These are phyloP conservation scores for Melangyna quadrimaculata DNA, from an alignment of 2,888 invertebrate genomes.

Conservation along the genomic window DNA sequence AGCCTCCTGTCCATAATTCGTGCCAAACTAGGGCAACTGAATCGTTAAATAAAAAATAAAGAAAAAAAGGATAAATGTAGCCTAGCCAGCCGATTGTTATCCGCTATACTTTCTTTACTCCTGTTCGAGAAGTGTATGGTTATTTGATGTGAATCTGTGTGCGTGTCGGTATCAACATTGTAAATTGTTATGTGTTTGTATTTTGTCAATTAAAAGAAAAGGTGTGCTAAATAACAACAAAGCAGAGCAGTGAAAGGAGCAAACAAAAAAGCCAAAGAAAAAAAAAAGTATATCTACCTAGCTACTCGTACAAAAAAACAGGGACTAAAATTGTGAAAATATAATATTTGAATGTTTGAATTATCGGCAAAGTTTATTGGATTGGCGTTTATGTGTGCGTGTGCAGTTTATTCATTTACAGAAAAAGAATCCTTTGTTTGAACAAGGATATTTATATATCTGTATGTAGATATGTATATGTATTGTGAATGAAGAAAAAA, in stretches of 20 bases:
- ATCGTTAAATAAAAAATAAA: conserved; percentile 29
- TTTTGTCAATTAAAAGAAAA: conserved; percentile 50
- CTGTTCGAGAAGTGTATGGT: conserved; percentile 15
- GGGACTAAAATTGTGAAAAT: conserved; percentile 53
- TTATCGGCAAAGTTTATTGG: conserved; percentile 45
- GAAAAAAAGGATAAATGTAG: conserved; percentile 52
- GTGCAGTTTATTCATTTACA: conserved; percentile 11
- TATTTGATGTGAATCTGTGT: conserved; percentile 27
- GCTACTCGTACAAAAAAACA: conserved; percentile 13
- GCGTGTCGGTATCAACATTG: conserved; percentile 45
- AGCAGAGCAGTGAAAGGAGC: conserved; percentile 17
- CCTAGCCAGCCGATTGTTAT: conserved; percentile 42
- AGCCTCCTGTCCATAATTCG: conserved; percentile 27
- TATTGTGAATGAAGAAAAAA: conserved; percentile 30
- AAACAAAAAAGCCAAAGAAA: background rate
- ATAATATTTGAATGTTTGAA: conserved; percentile 46
- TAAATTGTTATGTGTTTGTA: conserved; percentile 33
- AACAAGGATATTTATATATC: conserved; percentile 13
- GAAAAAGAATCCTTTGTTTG: conserved; percentile 48
- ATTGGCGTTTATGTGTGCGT: conserved; percentile 29
- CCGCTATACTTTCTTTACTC: conserved; percentile 47
- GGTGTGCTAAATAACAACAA: conserved; percentile 48
- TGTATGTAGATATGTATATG: too few species aligned
- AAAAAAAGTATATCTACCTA: too few species aligned
- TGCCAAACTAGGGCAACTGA: conserved; percentile 60